A percentile compares a stretch with the other conserved stretches of the same genome.
These are phyloP conservation scores for Tetragonula carbonaria DNA, from an alignment of 2,888 invertebrate species.

Conservation along the genomic window DNA sequence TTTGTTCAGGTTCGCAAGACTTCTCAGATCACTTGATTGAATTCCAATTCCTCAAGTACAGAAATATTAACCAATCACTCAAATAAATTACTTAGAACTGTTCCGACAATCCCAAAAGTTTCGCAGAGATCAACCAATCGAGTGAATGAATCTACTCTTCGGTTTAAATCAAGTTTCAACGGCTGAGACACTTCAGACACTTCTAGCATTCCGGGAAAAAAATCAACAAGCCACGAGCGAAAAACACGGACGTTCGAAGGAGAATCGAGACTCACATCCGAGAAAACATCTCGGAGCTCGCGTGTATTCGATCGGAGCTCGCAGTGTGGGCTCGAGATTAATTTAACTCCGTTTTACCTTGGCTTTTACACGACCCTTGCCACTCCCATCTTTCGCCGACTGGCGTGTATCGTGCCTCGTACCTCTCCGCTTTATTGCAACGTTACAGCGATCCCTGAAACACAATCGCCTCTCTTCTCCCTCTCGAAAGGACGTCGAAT, in stretches of 20 bases:
- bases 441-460: slow-evolving; percentile 55
- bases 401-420: slow-evolving; percentile 22
- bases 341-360: slow-evolving; percentile 59
- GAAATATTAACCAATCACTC: no score
- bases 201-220: neutral
- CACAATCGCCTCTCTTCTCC: slow-evolving; percentile 44
- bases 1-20: no score
- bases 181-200: no score
- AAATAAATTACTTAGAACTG: no score
- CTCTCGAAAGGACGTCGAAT: slow-evolving; percentile 20
- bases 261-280: neutral
- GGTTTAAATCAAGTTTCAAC: no score
- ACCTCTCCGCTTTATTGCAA: slow-evolving; percentile 35
- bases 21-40: no score
- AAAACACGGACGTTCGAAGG: neutral
- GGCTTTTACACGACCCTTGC: slow-evolving; percentile 61
- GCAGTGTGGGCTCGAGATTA: slow-evolving; percentile 47
- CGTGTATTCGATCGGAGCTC: neutral
- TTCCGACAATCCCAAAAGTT: no score
- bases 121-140: no score
- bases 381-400: slow-evolving; percentile 60
- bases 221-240: neutral
- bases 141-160: no score
- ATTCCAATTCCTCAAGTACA: no score
- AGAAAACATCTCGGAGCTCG: slow-evolving; percentile 3